phyloP scores from a whole-genome alignment of 2,113 vertebrate genomes.

The Ciconia boyciana region DNA sequence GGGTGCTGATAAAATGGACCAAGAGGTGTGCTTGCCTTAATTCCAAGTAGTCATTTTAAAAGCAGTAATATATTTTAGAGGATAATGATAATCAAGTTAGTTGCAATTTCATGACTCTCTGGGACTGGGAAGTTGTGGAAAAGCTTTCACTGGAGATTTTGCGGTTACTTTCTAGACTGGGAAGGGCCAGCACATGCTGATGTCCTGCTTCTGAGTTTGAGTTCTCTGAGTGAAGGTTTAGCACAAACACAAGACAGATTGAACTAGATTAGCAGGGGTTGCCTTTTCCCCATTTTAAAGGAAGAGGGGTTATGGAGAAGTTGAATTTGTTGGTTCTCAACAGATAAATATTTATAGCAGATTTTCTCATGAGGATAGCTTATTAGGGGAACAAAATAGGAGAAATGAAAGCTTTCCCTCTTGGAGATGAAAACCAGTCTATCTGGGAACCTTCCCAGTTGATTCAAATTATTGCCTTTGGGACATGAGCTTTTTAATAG shows the following conservation, averaged over 20 bases:
- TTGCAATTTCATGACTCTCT: neutral
- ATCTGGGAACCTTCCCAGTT: constrained; percentile 28
- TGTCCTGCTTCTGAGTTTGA: neutral
- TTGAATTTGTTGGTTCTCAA: neutral
- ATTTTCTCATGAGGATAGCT: neutral
- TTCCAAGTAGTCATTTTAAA: neutral
- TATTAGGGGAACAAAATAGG: neutral
- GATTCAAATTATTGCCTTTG: neutral
- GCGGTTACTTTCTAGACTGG: neutral
- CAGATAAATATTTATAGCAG: neutral
- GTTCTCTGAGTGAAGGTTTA: neutral
- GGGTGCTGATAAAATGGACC: neutral
- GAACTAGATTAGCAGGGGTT: neutral
- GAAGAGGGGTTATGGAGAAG: neutral
- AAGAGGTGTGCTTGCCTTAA: neutral
- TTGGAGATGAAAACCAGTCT: neutral
- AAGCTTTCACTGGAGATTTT: neutral
- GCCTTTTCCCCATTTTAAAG: neutral
- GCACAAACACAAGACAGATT: neutral
- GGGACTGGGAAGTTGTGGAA: neutral
- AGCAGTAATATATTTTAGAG: neutral
- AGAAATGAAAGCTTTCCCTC: neutral
- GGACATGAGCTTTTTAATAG: constrained; percentile 16
- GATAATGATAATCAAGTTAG: neutral
- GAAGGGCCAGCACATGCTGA: neutral